Conservation (phyloP, 2,797 vertebrate genomes). For the Chiroxiphia lanceolata region DNA sequence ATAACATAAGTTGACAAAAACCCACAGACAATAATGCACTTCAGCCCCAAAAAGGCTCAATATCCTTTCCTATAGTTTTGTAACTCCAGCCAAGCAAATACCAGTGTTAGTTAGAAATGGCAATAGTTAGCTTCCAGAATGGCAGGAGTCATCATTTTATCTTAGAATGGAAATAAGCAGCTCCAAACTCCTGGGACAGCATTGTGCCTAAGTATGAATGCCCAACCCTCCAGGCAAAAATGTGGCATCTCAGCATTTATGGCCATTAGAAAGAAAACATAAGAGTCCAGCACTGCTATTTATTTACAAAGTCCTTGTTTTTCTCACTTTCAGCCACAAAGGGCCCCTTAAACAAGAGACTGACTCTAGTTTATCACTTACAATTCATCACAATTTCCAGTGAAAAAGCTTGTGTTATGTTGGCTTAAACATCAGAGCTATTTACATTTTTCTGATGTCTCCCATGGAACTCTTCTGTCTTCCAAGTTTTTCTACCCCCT, state of each 20-base stretch:
- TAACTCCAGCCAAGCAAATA: neutral
- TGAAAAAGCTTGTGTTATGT: neutral
- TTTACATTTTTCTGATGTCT: neutral
- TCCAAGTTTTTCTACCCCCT: neutral
- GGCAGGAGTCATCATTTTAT: neutral
- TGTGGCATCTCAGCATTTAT: neutral
- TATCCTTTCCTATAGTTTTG: neutral
- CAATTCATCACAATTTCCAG: neutral
- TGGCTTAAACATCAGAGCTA: neutral
- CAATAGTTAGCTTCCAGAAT: neutral
- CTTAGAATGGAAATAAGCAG: neutral
- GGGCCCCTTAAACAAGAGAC: neutral
- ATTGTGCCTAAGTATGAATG: fast-evolving
- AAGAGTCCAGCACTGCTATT: neutral
- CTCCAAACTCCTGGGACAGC: neutral
- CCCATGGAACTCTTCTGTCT: neutral
- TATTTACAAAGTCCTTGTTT: neutral
- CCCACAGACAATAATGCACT: neutral
- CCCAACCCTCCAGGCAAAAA: neutral
- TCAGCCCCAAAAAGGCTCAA: neutral
- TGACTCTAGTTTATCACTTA: neutral
- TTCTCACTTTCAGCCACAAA: neutral
- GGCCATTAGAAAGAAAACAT: neutral
- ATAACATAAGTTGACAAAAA: neutral
- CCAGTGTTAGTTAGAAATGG: neutral